These are phyloP conservation scores for Isaurus tuberculatus DNA, from an alignment of 92 coral and sea anemone genomes.

Conservation along the genomic window DNA sequence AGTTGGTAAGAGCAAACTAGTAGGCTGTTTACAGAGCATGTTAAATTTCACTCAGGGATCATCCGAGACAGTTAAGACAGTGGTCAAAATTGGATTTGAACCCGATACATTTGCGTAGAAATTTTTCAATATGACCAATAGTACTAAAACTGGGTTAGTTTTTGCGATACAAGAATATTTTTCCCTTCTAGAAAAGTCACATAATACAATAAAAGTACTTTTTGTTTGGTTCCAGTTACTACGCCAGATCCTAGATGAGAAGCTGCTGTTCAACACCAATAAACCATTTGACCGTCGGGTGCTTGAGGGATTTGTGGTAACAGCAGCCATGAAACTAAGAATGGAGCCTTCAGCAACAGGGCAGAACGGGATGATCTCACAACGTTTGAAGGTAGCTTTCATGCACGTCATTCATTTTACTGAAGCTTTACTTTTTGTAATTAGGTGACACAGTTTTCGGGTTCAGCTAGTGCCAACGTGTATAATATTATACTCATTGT, in stretches of 20 bases:
- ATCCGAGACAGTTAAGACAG: too few relatives aligned
- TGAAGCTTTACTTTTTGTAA: background rate
- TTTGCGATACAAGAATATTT: background rate
- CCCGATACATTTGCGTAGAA: too few relatives aligned
- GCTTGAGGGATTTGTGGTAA: conserved; percentile 86
- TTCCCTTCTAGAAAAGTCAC: background rate
- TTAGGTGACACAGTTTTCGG: background rate
- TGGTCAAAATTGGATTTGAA: too few relatives aligned
- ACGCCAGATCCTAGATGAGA: conserved; percentile 91
- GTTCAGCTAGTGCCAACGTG: background rate
- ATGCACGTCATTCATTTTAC: background rate
- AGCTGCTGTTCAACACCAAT: conserved; percentile 86
- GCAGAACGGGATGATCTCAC: conserved; percentile 70
- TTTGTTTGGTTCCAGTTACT: conserved; percentile 66
- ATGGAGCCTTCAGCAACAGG: conserved; percentile 67
- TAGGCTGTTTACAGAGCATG: too few relatives aligned
- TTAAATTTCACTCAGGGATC: too few relatives aligned
- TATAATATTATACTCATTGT: too few relatives aligned
- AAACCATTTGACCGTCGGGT: conserved; percentile 97
- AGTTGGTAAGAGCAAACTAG: too few relatives aligned
- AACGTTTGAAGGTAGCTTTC: conserved; percentile 81
- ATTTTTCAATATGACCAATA: too few relatives aligned
- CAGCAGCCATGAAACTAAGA: conserved; percentile 86
- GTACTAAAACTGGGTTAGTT: background rate
- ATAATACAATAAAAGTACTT: background rate